phyloP scores from a whole-genome alignment of 2,113 vertebrate genomes.

The Notarius lentiginosus region DNA sequence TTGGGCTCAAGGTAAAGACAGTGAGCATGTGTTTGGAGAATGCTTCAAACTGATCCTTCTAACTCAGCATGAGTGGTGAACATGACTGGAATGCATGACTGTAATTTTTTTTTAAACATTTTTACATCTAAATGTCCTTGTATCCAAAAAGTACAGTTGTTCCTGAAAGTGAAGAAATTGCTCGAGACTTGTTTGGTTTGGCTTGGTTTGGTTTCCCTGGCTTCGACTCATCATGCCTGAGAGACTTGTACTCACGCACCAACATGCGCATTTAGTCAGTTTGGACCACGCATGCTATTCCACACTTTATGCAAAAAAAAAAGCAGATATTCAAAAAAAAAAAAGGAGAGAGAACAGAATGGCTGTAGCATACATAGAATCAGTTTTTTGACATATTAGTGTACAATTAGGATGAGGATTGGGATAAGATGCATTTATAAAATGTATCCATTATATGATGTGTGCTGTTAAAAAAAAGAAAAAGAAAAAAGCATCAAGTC shows the following conservation, averaged over 20 bases:
- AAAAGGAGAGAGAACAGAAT: background rate
- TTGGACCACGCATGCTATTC: background rate
- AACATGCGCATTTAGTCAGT: background rate
- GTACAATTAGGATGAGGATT: background rate
- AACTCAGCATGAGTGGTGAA: background rate
- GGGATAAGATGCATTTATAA: background rate
- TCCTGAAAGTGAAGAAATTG: background rate
- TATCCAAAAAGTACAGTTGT: background rate
- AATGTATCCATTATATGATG: background rate
- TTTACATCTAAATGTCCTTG: background rate
- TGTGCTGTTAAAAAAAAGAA: background rate
- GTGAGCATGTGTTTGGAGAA: background rate
- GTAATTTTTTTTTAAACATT: background rate
- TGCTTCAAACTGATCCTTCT: background rate
- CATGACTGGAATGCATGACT: background rate
- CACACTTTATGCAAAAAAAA: background rate
- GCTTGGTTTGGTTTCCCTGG: background rate
- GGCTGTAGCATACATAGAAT: background rate
- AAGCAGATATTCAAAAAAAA: background rate
- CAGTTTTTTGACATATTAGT: background rate
- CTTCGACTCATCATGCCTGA: constrained; percentile 25
- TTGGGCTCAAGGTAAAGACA: background rate
- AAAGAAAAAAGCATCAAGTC: background rate
- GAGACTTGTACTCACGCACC: background rate
- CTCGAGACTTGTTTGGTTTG: background rate